Evolutionary conservation across 2,888 invertebrate genomes (phyloP).

Genomic region (Fragum whitleyi): DNA sequence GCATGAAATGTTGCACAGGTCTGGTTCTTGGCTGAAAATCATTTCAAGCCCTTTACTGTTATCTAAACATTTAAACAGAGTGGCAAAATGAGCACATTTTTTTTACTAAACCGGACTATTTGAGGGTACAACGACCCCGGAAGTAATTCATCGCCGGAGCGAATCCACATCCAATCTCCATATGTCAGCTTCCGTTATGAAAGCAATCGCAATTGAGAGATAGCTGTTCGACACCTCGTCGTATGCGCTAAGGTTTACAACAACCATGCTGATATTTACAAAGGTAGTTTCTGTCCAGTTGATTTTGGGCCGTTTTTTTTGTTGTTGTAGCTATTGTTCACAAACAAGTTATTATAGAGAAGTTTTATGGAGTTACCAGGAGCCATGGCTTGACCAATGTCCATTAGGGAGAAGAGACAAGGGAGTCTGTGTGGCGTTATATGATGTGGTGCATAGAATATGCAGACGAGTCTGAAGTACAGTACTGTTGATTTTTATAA

Average conservation of each 20-base stretch:
- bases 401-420: too few species aligned
- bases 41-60: too few species aligned
- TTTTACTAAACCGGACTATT: too few species aligned
- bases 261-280: conserved; percentile 28
- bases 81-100: too few species aligned
- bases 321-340: conserved; percentile 40
- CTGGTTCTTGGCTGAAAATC: too few species aligned
- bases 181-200: too few species aligned
- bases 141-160: conserved; percentile 32
- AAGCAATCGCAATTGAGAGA: conserved; percentile 25
- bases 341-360: conserved; percentile 33
- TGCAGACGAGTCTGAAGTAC: too few species aligned
- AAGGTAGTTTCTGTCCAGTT: conserved; percentile 33
- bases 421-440: too few species aligned
- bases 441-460: too few species aligned
- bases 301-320: conserved; percentile 44
- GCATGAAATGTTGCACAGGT: too few species aligned
- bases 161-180: conserved; percentile 45
- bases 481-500: too few species aligned
- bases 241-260: conserved; percentile 45
- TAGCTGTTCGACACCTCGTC: conserved; percentile 52
- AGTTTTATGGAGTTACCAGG: conserved; percentile 1
- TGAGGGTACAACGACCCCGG: conserved; percentile 22
- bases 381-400: background rate
- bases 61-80: too few species aligned